A percentile compares a stretch with the other conserved stretches of the same genome.
These are phyloP conservation scores for Drosophila lacertosa DNA, from an alignment of 1,140 invertebrate species.

Conservation along the genomic window DNA sequence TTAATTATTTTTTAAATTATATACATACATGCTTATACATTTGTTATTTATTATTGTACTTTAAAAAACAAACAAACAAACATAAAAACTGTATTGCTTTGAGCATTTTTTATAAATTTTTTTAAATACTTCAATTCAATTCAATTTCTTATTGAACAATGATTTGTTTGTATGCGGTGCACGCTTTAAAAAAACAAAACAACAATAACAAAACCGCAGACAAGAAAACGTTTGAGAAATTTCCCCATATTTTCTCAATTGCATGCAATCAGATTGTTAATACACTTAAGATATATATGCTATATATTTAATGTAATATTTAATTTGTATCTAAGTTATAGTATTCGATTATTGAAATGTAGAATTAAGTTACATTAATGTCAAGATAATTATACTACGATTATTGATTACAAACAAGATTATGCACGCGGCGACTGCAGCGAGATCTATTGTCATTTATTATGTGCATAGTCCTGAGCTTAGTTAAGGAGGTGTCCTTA, in stretches of 20 bases:
- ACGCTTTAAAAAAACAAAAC: constrained; percentile 28
- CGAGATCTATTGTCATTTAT: constrained; percentile 65
- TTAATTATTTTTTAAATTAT: constrained; percentile 63
- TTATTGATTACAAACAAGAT: constrained; percentile 44
- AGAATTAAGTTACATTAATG: constrained; percentile 58
- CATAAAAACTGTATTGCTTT: constrained; percentile 75
- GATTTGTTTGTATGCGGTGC: constrained; percentile 45
- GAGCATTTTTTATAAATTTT: constrained; percentile 60
- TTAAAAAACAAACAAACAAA: constrained; percentile 47
- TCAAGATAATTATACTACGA: constrained; percentile 58
- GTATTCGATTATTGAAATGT: constrained; percentile 61
- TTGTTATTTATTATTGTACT: constrained; percentile 81
- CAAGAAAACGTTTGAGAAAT: constrained; percentile 10
- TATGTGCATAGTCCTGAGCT: constrained; percentile 30
- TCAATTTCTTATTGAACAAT: constrained; percentile 34
- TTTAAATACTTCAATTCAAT: constrained; percentile 35
- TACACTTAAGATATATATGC: constrained; percentile 58
- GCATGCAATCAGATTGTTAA: constrained; percentile 59
- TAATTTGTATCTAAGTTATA: constrained; percentile 65
- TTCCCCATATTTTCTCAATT: constrained; percentile 21
- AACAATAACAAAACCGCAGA: constrained; percentile 2
- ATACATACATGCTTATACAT: constrained; percentile 55
- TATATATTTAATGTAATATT: constrained; percentile 63
- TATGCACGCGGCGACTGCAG: constrained; percentile 32
- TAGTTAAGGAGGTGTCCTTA: neutral